Base-by-base conservation (phyloP, 2,113 vertebrate genomes). In the Calyptomena viridis region DNA sequence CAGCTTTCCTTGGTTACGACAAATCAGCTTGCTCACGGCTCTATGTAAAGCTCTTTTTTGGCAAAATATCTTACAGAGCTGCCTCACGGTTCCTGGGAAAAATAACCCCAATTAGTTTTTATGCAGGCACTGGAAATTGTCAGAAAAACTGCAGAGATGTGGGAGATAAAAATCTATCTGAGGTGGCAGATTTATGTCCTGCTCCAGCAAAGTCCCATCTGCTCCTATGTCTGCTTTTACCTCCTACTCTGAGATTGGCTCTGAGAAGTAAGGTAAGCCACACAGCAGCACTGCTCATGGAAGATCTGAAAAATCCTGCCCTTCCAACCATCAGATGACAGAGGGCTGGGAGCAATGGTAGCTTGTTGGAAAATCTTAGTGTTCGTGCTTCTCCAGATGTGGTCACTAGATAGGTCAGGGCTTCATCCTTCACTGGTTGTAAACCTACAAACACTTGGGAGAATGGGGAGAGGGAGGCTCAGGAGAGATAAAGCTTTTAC, bases 311-410 rank as follows among this genome's bases (percentile, higher is more conserved):
- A 50, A 50, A 72, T 46, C 25, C 40, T 75, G 25, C 17, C 28
- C 27, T 84, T 40, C 15, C n/a, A 72, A 24, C 0, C 0, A 5
- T 30, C 15, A 67, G 20, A 23, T 59, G 59, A 33, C 0, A 2
- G 30, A 46, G 40, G 35, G 12, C 8, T 71, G 47, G 50, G 18
- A 63, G 28, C 2, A 81, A 59, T 2, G 5, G 37, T 11, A 49
- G 19, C 11, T 59, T 59, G 16, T 20, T 55, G 77, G 73, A 62
- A 89, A 78, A 81, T 47, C 20, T 35, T 22, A 9, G 12, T 12
- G 12, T 6, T 35, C 5, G 0, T 20, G 18, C 39, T 50, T 46
- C 39, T 81, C 33, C n/a, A 68, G 63, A 14, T 59, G 40, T 35
- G 31, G 5, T 30, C 66, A 44, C 50, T 46, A 27, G 33, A 22